Conservation (phyloP, 2,113 vertebrate genomes). For the Butorides virescens region DNA sequence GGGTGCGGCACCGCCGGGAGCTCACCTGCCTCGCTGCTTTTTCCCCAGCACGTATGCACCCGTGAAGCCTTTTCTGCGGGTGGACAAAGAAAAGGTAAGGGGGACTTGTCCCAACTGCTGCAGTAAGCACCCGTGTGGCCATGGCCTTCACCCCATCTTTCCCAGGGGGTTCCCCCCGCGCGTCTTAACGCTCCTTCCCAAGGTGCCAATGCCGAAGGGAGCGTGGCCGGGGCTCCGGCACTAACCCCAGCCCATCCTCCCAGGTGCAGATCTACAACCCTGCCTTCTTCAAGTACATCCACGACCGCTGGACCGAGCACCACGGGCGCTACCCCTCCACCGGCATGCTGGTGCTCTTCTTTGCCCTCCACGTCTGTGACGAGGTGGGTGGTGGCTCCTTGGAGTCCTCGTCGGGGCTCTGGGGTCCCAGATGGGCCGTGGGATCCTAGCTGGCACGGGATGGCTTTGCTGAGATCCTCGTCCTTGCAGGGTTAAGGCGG, state of each 20-base stretch:
- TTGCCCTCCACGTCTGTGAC: slow-evolving; percentile 94
- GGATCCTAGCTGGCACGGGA: not conserved
- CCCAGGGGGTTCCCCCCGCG: rapidly evolving
- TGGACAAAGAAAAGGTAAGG: slow-evolving; percentile 97
- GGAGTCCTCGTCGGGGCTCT: rapidly evolving
- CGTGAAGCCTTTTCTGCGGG: slow-evolving; percentile 97
- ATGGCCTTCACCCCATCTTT: rapidly evolving
- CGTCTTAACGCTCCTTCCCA: rapidly evolving
- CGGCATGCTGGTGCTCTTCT: slow-evolving; percentile 96
- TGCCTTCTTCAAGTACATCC: slow-evolving; percentile 99
- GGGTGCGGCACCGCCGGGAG: rapidly evolving
- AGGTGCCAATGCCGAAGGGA: not conserved
- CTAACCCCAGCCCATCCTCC: not conserved
- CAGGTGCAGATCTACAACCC: slow-evolving; percentile 99
- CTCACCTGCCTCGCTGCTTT: not conserved
- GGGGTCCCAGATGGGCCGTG: not conserved
- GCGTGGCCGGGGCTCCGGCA: rapidly evolving
- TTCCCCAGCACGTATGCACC: slow-evolving; percentile 90
- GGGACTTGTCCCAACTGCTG: not conserved
- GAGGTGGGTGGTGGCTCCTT: slow-evolving; percentile 78
- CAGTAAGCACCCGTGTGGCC: rapidly evolving
- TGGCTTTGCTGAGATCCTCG: not conserved
- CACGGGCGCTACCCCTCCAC: slow-evolving; percentile 98
- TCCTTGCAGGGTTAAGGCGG: not conserved
- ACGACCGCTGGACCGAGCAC: slow-evolving; percentile 93